These are phyloP conservation scores for Diplogasteroides magnus DNA, from an alignment of 1,140 invertebrate genomes.

Conservation along the genomic window DNA sequence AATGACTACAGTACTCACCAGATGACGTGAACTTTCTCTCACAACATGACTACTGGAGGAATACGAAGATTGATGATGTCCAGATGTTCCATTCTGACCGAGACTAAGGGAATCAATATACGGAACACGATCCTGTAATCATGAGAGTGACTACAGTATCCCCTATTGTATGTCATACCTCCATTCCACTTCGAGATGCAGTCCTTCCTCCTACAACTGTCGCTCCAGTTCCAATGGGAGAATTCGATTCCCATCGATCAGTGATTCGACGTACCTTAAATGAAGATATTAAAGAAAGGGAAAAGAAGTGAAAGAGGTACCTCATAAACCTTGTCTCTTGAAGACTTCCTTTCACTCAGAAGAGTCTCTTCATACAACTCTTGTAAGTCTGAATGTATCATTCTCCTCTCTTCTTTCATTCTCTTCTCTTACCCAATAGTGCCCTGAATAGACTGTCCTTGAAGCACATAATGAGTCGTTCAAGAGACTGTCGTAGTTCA, in stretches of 20 bases:
- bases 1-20: too few species aligned
- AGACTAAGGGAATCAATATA: not conserved
- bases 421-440: constrained; percentile 71
- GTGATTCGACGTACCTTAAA: constrained; percentile 64
- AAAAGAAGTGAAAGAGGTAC: too few species aligned
- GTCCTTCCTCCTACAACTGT: constrained; percentile 22
- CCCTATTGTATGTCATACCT: constrained; percentile 1
- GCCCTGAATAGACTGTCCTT: constrained; percentile 94
- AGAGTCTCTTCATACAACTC: constrained; percentile 95
- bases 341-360: too few species aligned
- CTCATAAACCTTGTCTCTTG: too few species aligned
- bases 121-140: not conserved
- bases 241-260: constrained; percentile 81
- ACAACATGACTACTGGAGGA: not conserved
- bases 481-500: constrained; percentile 85
- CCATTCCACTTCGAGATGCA: constrained; percentile 13
- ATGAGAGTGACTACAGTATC: not conserved
- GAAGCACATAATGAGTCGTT: constrained; percentile 93
- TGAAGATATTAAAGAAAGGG: not conserved
- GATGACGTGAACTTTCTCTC: constrained; percentile 1
- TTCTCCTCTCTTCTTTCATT: not conserved
- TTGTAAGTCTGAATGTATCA: constrained; percentile 80
- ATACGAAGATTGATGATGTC: not conserved
- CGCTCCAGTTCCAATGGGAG: constrained; percentile 60
- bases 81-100: not conserved